These are phyloP conservation scores for Drosophila limbata DNA, from an alignment of 2,888 invertebrate species.

Conservation along the genomic window DNA sequence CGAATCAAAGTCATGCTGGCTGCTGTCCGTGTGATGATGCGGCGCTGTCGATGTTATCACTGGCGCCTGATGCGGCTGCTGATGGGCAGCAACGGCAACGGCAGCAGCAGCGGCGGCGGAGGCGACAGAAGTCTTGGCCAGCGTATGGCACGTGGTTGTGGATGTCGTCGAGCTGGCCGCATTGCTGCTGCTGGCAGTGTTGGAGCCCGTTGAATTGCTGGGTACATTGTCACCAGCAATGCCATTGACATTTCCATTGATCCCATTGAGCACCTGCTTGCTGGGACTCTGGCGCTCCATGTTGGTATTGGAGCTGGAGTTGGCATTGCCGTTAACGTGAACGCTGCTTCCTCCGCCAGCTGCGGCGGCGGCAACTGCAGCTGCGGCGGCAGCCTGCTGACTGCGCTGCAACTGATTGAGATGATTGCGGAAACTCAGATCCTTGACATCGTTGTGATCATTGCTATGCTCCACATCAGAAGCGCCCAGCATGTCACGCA, in stretches of 20 bases:
- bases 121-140: slow-evolving; percentile 41
- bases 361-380: slow-evolving; percentile 66
- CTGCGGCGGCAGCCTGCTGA: slow-evolving; percentile 57
- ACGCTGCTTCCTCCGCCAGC: slow-evolving; percentile 55
- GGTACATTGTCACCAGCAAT: slow-evolving; percentile 39
- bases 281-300: slow-evolving; percentile 42
- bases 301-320: slow-evolving; percentile 32
- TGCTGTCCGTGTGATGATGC: slow-evolving; percentile 84
- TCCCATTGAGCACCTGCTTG: slow-evolving; percentile 48
- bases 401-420: slow-evolving; percentile 82
- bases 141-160: slow-evolving; percentile 47
- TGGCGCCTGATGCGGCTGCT: slow-evolving; percentile 84
- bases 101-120: slow-evolving; percentile 62
- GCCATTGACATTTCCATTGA: slow-evolving; percentile 35
- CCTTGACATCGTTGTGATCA: slow-evolving; percentile 85
- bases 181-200: slow-evolving; percentile 55
- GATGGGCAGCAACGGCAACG: slow-evolving; percentile 62
- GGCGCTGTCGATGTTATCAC: slow-evolving; percentile 85
- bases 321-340: slow-evolving; percentile 31
- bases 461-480: slow-evolving; percentile 85
- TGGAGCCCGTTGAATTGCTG: slow-evolving; percentile 52
- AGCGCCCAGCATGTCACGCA: slow-evolving; percentile 85
- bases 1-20: slow-evolving; percentile 85
- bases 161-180: slow-evolving; percentile 69
- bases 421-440: slow-evolving; percentile 84